phyloP scores from a whole-genome alignment of 2,888 invertebrate species.

The Dione juno region DNA sequence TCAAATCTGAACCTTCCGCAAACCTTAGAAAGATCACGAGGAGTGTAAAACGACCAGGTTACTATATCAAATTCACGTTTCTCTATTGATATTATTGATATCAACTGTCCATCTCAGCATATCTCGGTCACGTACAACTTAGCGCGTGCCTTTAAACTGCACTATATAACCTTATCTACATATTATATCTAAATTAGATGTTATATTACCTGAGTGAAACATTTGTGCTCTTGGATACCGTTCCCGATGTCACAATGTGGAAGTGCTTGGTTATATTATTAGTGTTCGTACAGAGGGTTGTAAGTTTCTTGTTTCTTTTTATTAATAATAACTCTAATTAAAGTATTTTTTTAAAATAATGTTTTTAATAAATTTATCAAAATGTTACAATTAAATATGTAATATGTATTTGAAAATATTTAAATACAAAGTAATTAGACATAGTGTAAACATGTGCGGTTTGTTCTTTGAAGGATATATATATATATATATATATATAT shows the following conservation, averaged over 20 bases:
- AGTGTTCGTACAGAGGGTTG: constrained; percentile 48
- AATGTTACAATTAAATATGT: too few relatives aligned
- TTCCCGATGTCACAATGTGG: constrained; percentile 43
- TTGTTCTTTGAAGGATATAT: too few relatives aligned
- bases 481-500: too few relatives aligned
- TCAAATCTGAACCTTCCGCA: background rate
- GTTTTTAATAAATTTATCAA: too few relatives aligned
- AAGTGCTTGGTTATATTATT: constrained; percentile 50
- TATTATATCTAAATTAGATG: constrained; percentile 27
- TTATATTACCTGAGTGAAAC: constrained; percentile 16
- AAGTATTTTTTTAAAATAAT: too few relatives aligned
- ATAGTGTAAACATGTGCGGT: too few relatives aligned
- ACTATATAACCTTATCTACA: constrained; percentile 35
- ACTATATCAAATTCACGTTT: constrained; percentile 26
- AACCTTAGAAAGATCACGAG: background rate
- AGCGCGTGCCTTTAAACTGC: constrained; percentile 39
- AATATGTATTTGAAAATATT: too few relatives aligned
- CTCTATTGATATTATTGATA: constrained; percentile 18
- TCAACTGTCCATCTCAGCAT: constrained; percentile 30
- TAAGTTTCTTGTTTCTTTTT: constrained; percentile 49
- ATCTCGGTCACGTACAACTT: constrained; percentile 40
- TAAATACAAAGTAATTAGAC: too few relatives aligned
- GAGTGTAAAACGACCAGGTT: constrained; percentile 6
- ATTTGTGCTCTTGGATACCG: constrained; percentile 20
- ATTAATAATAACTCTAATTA: background rate